Evolutionary conservation across 2,113 vertebrate species (phyloP), one percentile per base, ranked within the genome.

Genomic region (Salvelinus namaycush): DNA sequence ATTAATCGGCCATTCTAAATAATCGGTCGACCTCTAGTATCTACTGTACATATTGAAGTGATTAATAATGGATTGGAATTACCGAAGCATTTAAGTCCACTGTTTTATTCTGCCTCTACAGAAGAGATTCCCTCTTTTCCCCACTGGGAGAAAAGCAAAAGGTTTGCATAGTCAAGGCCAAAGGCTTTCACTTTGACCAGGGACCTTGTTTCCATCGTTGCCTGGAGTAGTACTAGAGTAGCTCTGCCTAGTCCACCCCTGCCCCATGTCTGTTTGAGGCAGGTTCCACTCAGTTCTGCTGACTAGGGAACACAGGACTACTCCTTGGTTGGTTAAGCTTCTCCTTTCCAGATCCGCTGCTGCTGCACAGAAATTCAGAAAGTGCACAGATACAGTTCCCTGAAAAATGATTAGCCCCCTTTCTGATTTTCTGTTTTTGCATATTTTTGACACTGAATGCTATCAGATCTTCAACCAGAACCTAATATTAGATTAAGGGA

Each of bases 211-310:
- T 85, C 77, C 70, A 59, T 72, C 79, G 82, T 79, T 80, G 87
- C 78, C 48, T 49, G 73, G 75, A 85, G 87, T 79, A 77, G 20
- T 72, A 71, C 76, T 77, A 34, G 5, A 34, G 34, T 34, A 84
- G 76, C 79, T 81, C 80, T 75, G 81, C 83, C 13, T 8, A 13
- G 9, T 11, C 2, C 20, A 83, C 82, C 82, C 74, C 59, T 34
- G 76, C 67, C 79, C 68, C 27, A 64, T 89, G 79, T 89, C 87
- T 70, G 81, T 39, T 75, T 71, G 76, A 79, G 71, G 84, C 80
- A 82, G 82, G 88, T 81, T 70, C 84, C 80, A 83, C 84, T 86
- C 81, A 76, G 81, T 86, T 83, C 80, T 72, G 60, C 84, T 89
- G 88, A 86, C 81, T 44, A 11, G 9, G 74, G 81, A 89, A 86